A percentile compares a stretch with the other conserved stretches of the same genome.
phyloP scores from a whole-genome alignment of 2,888 invertebrate species.

The Aelia acuminata region DNA sequence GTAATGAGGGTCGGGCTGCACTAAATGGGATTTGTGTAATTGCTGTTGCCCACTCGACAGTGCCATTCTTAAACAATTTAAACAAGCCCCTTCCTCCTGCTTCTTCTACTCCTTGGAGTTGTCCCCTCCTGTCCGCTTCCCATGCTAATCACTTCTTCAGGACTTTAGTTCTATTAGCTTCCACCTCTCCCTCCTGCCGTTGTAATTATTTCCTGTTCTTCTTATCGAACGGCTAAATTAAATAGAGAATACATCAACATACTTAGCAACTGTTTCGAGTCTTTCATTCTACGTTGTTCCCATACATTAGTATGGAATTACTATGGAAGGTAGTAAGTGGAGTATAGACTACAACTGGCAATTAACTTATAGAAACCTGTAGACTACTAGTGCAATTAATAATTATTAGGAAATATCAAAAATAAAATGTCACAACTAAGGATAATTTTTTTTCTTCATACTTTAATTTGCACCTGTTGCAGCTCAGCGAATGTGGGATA shows the following conservation, averaged over 20 bases:
- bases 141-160: slow-evolving; percentile 5
- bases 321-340: too few relatives aligned
- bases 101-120: not conserved
- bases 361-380: too few relatives aligned
- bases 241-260: not conserved
- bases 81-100: not conserved
- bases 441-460: too few relatives aligned
- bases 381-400: too few relatives aligned
- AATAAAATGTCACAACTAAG: too few relatives aligned
- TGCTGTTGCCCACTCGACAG: not conserved
- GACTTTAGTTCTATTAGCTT: not conserved
- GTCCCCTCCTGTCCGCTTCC: not conserved
- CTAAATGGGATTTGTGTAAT: slow-evolving; percentile 22
- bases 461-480: too few relatives aligned
- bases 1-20: not conserved
- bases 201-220: not conserved
- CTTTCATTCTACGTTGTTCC: too few relatives aligned
- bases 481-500: too few relatives aligned
- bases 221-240: not conserved
- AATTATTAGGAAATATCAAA: too few relatives aligned
- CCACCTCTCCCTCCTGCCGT: not conserved
- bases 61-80: slow-evolving; percentile 30
- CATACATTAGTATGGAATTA: too few relatives aligned
- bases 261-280: not conserved
- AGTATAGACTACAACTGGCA: too few relatives aligned